Base-by-base conservation (phyloP, 2,113 vertebrate species). In the Scartelaos histophorus region DNA sequence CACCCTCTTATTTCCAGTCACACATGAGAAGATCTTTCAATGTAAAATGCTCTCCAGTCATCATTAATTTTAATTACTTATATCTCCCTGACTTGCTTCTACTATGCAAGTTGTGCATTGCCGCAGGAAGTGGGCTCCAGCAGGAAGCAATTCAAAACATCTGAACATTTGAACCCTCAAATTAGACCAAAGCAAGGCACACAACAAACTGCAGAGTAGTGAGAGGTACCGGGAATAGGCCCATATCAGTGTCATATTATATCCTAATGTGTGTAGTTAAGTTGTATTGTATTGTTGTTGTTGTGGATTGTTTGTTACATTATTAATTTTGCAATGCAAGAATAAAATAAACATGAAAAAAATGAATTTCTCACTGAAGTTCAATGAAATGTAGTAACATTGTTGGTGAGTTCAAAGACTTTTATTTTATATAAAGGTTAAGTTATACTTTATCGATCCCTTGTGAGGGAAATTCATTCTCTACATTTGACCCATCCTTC, bases 41-140 rank as follows among this genome's bases (percentile, higher is more conserved):
- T 35, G 22, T 46, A 73, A 77, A 73, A 70, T 58, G 65, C 54
- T 82, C 70, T 79, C 56, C 61, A 72, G 83, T 86, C 76, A 62
- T 67, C 67, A 47, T 85, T 88, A 86, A 81, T 83, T 88, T 76
- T 74, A 81, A 85, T 85, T 69, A 82, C 69, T 75, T 77, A 47
- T 51, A 65, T 69, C 71, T 76, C 69, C 29, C 5, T 19, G 9
- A 1, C 66, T 73, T 61, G 54, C 53, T 47, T 73, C 77, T 45
- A 66, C 81, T 78, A 77, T 62, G 75, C 58, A 57, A 76, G 76
- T 83, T 76, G 47, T 83, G 64, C 22, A 49, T 46, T 66, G 60
- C 38, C 67, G 56, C 74, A 78, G 75, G n/a, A 75, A 65, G 66
- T 66, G 61, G 62, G 35, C 57, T 74, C 67, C 51, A 25, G 66